Base-by-base conservation (phyloP, 2,888 invertebrate genomes). In the Tuberolachnus salignus region DNA sequence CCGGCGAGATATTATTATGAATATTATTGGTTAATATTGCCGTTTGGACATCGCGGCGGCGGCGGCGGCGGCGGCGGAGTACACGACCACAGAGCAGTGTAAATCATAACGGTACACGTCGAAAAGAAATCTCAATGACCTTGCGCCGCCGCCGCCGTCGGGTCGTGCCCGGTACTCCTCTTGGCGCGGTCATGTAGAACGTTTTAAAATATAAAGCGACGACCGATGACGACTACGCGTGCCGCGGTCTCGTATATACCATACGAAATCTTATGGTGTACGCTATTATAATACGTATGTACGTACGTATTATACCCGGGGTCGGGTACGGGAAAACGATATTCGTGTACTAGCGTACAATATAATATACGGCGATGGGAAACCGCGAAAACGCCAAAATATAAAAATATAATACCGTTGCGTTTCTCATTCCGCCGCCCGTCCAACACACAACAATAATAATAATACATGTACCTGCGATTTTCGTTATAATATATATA, bases 61-160 rank as follows among this genome's bases (percentile, higher is more conserved):
- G 14, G 19, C 19, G 14, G 4, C 57, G 59, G 59, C 67, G 57
- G 49, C 67, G 49, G 59, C 55, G 34, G 34, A 4, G 34, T n/a
- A n/a, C n/a, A n/a, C 67, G 57, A 55, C 67, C 46, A 59, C 55
- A 6, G 34, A 4, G 34, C 6, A 34, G 34, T 34, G 66, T 59
- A 44, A 66, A 75, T 67, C 75, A 78, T 78, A 78, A 78, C 78
- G 78, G 78, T 78, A 78, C 67, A 69, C 57, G 46, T 69, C 78
- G 67, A 78, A 78, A 78, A 69, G 78, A 78, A 78, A 78, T 78
- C 78, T 61, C 78, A 69, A 69, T 78, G 78, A 78, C 78, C 78
- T 78, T 78, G 78, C 61, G 78, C 26, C 59, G 75, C 42, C 49
- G 69, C 69, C 61, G 78, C 26, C 57, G 75, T 49, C 34, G 69